These are phyloP conservation scores for Euplagia quadripunctaria DNA, from an alignment of 2,888 invertebrate species.

Conservation along the genomic window DNA sequence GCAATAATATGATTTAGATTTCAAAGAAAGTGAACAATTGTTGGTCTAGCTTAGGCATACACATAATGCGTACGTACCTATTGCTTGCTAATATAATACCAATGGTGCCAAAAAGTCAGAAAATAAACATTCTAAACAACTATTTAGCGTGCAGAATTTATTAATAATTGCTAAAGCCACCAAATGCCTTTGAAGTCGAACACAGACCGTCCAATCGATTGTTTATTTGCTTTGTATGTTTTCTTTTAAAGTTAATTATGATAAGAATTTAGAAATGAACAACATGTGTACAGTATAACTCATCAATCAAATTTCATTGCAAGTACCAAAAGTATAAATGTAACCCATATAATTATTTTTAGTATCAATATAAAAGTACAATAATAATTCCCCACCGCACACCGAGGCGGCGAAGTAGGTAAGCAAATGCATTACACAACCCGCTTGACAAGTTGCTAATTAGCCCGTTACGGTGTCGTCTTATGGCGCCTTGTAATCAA, in stretches of 20 bases:
- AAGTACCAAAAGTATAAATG: conserved; percentile 39
- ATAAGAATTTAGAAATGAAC: conserved; percentile 26
- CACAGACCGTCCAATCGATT: conserved; percentile 68
- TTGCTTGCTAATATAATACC: conserved; percentile 42
- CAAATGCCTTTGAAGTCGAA: conserved; percentile 55
- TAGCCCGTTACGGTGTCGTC: background rate
- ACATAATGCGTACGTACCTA: conserved; percentile 20
- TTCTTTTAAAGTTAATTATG: conserved; percentile 46
- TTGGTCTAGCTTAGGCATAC: conserved; percentile 37
- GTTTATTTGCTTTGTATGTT: conserved; percentile 65
- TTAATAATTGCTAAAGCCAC: conserved; percentile 34
- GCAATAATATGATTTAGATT: conserved; percentile 65
- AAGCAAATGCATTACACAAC: background rate
- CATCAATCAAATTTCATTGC: conserved; percentile 27
- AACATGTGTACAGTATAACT: conserved; percentile 17
- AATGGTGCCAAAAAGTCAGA: conserved; percentile 44
- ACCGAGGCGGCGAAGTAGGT: background rate
- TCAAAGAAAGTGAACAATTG: conserved; percentile 51
- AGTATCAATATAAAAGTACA: background rate
- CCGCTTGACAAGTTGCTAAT: background rate
- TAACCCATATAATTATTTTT: conserved; percentile 20
- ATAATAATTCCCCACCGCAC: background rate
- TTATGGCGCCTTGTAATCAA: background rate
- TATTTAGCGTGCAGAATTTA: conserved; percentile 23
- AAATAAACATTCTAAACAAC: conserved; percentile 16